Conservation (phyloP, 2,888 invertebrate genomes). For the Acleris cristana region DNA sequence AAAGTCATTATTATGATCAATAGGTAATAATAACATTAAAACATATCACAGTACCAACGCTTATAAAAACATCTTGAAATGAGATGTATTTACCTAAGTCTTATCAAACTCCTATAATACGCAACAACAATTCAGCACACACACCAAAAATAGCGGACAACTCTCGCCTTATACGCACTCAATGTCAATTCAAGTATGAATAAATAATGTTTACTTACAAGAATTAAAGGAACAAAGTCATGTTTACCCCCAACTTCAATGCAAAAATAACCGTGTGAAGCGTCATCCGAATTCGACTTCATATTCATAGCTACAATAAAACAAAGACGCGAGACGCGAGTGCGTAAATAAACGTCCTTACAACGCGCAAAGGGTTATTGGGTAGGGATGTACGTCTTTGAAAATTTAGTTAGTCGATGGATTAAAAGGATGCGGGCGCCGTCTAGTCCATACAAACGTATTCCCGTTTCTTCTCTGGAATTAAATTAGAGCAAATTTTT, state of each 20-base stretch:
- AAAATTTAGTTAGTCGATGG: not conserved
- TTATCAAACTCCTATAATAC: too few species aligned
- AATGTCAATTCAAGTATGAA: not conserved
- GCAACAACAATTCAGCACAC: too few species aligned
- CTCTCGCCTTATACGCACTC: not conserved
- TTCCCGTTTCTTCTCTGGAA: too few species aligned
- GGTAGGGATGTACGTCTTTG: not conserved
- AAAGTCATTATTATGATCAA: too few species aligned
- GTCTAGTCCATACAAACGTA: too few species aligned
- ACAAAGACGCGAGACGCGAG: conserved; percentile 23
- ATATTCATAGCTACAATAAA: conserved; percentile 34
- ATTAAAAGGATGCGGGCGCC: not conserved
- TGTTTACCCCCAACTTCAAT: conserved; percentile 22
- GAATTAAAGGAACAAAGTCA: conserved; percentile 10
- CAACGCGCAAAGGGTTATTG: conserved; percentile 8
- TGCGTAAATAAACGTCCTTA: conserved; percentile 22
- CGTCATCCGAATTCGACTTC: conserved; percentile 16
- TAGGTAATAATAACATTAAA: too few species aligned
- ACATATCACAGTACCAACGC: too few species aligned
- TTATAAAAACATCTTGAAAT: too few species aligned
- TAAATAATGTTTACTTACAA: conserved; percentile 15
- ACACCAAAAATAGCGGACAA: too few species aligned
- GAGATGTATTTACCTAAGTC: too few species aligned
- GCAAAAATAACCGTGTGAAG: conserved; percentile 12
- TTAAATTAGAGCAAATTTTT: too few species aligned